phyloP scores from a whole-genome alignment of 2,113 vertebrate species.

The Eulemur rufifrons region DNA sequence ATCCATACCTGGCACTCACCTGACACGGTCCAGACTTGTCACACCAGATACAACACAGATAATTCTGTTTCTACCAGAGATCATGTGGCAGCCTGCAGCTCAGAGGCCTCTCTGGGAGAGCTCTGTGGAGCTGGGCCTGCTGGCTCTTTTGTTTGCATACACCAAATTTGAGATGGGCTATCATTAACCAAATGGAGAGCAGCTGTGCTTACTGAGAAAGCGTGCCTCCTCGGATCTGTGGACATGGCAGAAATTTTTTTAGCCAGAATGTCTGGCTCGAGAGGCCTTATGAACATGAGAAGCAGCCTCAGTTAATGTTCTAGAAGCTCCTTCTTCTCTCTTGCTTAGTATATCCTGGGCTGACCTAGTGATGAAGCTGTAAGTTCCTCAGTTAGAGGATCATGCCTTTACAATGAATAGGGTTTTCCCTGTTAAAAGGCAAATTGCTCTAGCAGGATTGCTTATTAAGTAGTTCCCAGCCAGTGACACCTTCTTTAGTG shows the following conservation, averaged over 20 bases:
- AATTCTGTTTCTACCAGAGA: not conserved
- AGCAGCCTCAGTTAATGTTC: constrained; percentile 15
- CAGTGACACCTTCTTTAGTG: not conserved
- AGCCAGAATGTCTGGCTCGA: constrained; percentile 38
- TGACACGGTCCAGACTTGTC: not conserved
- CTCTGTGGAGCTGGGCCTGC: not conserved
- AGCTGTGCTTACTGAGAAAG: constrained; percentile 86
- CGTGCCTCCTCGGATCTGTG: constrained; percentile 79
- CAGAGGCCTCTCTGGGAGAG: constrained; percentile 18
- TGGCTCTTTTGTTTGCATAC: constrained; percentile 65
- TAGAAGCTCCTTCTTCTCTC: not conserved
- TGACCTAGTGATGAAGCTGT: not conserved
- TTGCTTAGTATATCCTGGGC: not conserved
- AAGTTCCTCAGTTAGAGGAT: not conserved
- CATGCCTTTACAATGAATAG: not conserved
- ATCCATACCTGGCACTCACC: not conserved
- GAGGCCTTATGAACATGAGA: not conserved
- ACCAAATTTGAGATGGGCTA: constrained; percentile 82
- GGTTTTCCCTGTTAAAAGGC: constrained; percentile 32
- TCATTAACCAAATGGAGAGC: constrained; percentile 87
- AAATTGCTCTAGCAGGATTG: not conserved
- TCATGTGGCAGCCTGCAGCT: not conserved
- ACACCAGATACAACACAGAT: not conserved
- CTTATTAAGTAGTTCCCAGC: not conserved
- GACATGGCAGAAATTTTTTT: constrained; percentile 74